Evolutionary conservation across 2,888 invertebrate species (phyloP), one percentile per base, ranked within the genome.

Genomic region (Callimorpha dominula): DNA sequence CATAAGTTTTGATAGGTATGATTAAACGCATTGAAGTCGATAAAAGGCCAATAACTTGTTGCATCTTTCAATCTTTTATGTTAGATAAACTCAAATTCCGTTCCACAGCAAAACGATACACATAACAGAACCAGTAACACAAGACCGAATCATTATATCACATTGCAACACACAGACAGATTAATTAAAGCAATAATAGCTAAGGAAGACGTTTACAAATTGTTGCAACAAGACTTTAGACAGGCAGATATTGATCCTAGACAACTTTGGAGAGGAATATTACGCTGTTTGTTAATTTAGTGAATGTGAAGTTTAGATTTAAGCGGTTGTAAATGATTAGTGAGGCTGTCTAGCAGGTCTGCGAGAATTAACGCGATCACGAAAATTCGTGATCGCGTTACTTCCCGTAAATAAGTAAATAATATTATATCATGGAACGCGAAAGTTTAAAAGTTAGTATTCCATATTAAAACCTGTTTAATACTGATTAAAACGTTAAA

Each of bases 161-260:
- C 66, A 68, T 72, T 68, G 50, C 67, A 62, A 68, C 65, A 68
- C 49, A 65, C 31, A 68, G 43, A 62, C 62, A 72, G 66, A 80
- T 82, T 82, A 82, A 84, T 85, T 70, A 78, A 78, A 78, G 69
- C 71, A 70, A 71, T 73, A 75, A 82, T 78, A 84, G 78, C 76
- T 72, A 63, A 70, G 65, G 60, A 75, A 77, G 78, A 76, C 78
- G 57, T 68, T 77, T 68, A 81, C 81, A 82, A 84, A 82, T 82
- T 79, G 75, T 74, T 68, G 70, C 77, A 80, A 81, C 76, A 73
- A 80, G 74, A 74, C 75, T 62, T n/a, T 5, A 31, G 62, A 71
- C 65, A 60, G 68, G 46, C 66, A 54, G 60, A 52, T 66, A 54
- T 64, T 71, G 64, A 69, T 71, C 62, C 62, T 62, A 66, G 65